Base-by-base conservation (phyloP, 2,888 invertebrate genomes). In the Drosophila emarginata region DNA sequence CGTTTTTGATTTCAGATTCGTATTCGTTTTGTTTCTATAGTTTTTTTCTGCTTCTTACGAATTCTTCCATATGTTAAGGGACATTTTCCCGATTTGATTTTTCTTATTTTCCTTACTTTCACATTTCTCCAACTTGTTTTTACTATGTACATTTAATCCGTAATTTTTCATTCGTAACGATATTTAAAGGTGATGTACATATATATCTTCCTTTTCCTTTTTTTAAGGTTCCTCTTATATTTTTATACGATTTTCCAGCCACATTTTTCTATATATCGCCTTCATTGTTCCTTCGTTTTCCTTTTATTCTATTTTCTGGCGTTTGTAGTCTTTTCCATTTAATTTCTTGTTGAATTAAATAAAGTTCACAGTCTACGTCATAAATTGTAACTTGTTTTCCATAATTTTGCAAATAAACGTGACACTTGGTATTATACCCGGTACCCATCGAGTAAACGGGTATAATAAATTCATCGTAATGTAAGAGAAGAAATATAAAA, bases 351-450 rank as follows among this genome's bases (percentile, higher is more conserved):
- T 26, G 52, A 28, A 2, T 36, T 11, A n/a, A 9, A 12, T 51
- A 6, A 9, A n/a, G 28, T 9, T 15, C 4, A 61, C 14, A 11
- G 18, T 11, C 1, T 32, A 50, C 64, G 64, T 60, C 40, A 64
- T 61, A 18, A 39, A 59, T 23, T 14, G 15, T n/a, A 45, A 7
- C 7, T 36, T 40, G 15, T 4, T 57, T 39, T 12, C 9, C 26
- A 14, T 50, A 36, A 45, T 45, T 45, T 45, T 45, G 18, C 11
- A 9, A 45, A 18, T 45, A 45, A 39, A 45, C 45, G 45, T 45
- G 45, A 45, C 45, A 45, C 45, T 45, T 45, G 15, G 9, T 9
- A 11, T 18, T 9, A 11, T 18, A 45, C 45, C 45, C 18, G 9
- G 9, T 45, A 45, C 11, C 18, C 37, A 37, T n/a, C 4, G 3